phyloP scores from a whole-genome alignment of 1,140 invertebrate species.

The Protaetia brevitarsis region DNA sequence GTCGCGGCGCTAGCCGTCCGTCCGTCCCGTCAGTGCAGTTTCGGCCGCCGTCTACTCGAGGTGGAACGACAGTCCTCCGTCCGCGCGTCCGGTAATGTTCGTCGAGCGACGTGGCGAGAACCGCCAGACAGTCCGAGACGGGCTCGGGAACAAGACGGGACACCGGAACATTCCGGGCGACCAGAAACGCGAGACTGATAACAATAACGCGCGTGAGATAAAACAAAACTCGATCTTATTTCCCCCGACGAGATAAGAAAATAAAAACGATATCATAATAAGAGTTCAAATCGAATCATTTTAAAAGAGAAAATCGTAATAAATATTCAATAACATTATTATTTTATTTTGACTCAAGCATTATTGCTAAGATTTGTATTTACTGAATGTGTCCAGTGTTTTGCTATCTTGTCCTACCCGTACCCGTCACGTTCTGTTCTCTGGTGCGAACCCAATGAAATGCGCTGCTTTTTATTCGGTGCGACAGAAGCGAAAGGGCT shows the following conservation, averaged over 20 bases:
- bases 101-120: constrained; percentile 26
- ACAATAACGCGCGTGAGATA: background rate
- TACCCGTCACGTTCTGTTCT: constrained; percentile 36
- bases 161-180: constrained; percentile 14
- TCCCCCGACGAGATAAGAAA: background rate
- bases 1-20: constrained; percentile 24
- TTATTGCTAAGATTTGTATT: background rate
- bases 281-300: background rate
- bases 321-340: background rate
- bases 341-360: background rate
- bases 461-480: constrained; percentile 23
- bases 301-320: background rate
- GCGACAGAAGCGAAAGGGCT: background rate
- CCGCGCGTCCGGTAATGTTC: constrained; percentile 39
- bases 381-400: constrained; percentile 30
- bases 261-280: background rate
- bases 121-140: constrained; percentile 36
- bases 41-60: constrained; percentile 38
- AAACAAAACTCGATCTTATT: background rate
- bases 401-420: constrained; percentile 33
- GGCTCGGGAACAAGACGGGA: constrained; percentile 29
- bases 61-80: no score
- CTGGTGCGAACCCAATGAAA: constrained; percentile 13
- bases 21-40: constrained; percentile 43
- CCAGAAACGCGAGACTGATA: background rate